Percentiles rank a stretch among this genome's conserved stretches.
These are phyloP conservation scores for Plecotus auritus DNA, from an alignment of 2,113 vertebrate genomes.

Conservation along the genomic window DNA sequence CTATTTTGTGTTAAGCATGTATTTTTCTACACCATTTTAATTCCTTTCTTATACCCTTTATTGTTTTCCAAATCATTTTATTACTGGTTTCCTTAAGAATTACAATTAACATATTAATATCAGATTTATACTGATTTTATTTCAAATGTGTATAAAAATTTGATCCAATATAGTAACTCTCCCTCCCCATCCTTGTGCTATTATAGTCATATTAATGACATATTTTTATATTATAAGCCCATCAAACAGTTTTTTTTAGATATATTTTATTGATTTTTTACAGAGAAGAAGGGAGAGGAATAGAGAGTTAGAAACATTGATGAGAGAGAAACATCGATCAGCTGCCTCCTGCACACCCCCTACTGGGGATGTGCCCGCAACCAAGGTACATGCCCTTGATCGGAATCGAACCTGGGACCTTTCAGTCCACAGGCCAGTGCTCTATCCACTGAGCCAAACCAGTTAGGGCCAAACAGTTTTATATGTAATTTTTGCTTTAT, in stretches of 20 bases:
- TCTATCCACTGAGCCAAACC: no score
- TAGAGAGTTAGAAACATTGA: no score
- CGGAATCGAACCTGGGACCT: no score
- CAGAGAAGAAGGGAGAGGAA: no score
- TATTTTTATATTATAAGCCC: background rate
- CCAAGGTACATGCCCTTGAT: no score
- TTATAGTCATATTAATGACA: background rate
- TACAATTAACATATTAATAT: background rate
- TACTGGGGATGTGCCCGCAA: no score
- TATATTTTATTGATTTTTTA: no score
- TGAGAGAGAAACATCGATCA: no score
- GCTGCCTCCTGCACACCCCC: no score
- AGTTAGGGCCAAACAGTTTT: background rate
- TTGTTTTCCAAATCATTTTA: background rate
- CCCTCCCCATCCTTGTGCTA: background rate
- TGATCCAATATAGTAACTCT: background rate
- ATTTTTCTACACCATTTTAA: background rate
- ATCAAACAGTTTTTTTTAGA: no score
- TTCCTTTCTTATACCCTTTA: background rate
- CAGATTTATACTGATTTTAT: background rate
- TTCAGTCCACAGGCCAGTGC: no score
- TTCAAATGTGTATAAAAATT: background rate
- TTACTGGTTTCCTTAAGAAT: background rate
- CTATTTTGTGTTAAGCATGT: background rate
- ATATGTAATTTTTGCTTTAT: background rate